A percentile compares a stretch with the other conserved stretches of the same genome.
These are phyloP conservation scores for Psilanteris sp. DNA, from an alignment of 1,140 invertebrate genomes.

Conservation along the genomic window DNA sequence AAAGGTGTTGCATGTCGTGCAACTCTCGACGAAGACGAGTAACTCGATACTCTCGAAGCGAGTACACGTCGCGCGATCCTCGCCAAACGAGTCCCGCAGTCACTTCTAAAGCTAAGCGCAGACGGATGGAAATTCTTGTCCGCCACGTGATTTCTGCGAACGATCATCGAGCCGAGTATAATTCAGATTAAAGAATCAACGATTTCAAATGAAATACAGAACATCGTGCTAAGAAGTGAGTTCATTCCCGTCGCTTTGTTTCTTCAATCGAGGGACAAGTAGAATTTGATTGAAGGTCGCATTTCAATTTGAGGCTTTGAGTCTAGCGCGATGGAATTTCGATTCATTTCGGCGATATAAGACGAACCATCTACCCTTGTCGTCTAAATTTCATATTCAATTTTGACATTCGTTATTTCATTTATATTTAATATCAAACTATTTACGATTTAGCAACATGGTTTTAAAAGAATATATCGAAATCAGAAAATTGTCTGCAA, in stretches of 20 bases:
- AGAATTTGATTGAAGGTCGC: conserved; percentile 38
- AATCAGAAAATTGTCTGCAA: too few species aligned
- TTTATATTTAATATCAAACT: too few species aligned
- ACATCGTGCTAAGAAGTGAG: neutral
- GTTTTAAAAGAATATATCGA: too few species aligned
- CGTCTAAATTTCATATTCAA: too few species aligned
- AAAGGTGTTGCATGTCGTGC: conserved; percentile 57
- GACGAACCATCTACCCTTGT: too few species aligned
- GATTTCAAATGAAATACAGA: conserved; percentile 5
- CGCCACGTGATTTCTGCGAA: conserved; percentile 24
- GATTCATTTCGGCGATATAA: conserved; percentile 1
- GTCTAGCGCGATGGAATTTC: conserved; percentile 23
- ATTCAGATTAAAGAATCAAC: conserved; percentile 40
- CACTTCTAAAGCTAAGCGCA: conserved; percentile 23
- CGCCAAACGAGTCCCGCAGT: conserved; percentile 29
- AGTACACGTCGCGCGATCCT: conserved; percentile 33
- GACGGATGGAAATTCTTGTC: conserved; percentile 11
- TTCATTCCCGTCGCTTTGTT: conserved; percentile 15
- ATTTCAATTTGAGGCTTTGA: conserved; percentile 18
- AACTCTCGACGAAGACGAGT: conserved; percentile 45
- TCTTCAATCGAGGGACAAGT: conserved; percentile 3
- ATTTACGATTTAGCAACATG: too few species aligned
- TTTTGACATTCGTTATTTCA: neutral
- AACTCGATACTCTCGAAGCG: conserved; percentile 54
- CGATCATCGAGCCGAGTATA: conserved; percentile 21